Base-by-base conservation (phyloP, 2,888 invertebrate species). In the Tenodera sinensis region DNA sequence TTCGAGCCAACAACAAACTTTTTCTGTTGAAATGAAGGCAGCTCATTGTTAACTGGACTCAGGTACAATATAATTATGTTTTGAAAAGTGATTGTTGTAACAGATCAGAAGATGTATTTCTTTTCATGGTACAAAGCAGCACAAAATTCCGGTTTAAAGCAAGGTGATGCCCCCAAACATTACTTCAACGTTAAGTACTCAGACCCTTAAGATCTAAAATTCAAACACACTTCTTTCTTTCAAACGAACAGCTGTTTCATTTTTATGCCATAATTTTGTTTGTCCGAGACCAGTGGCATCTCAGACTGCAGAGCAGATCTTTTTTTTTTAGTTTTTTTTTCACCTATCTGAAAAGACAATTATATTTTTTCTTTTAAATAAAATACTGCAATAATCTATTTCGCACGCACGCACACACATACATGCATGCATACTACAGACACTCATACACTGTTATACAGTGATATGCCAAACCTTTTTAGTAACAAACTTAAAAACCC, bases 401-500 rank as follows among this genome's bases (percentile, higher is more conserved):
- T 42, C n/a, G 54, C 84, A 71, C 88, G 54, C 84, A 71, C 88
- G 84, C 88, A 89, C 85, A 30, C 90, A 88, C 90, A 88, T 88
- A 88, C 89, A 89, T 82, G 84, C 83, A 83, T 88, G 88, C 81
- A 71, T 25, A 71, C 54, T 71, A 71, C 54, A 87, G 28, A 87
- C 84, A 85, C n/a, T 83, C 87, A 89, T 86, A 34, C 89, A 88
- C 85, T 90, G 87, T 89, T 83, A 86, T 83, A 90, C 90, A 90
- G 90, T 83, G 88, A 84, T 90, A 89, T 88, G 89, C 88, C 89
- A 89, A 89, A 90, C 89, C 89, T 87, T 42, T n/a, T 89, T 54
- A 89, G 83, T 90, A 90, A 89, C 90, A 90, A 90, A 90, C 90
- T 89, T 89, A 89, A 87, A 89, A 90, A 90, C 88, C 88, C 87